Conservation (phyloP, 2,113 vertebrate species). For the Naja naja region DNA sequence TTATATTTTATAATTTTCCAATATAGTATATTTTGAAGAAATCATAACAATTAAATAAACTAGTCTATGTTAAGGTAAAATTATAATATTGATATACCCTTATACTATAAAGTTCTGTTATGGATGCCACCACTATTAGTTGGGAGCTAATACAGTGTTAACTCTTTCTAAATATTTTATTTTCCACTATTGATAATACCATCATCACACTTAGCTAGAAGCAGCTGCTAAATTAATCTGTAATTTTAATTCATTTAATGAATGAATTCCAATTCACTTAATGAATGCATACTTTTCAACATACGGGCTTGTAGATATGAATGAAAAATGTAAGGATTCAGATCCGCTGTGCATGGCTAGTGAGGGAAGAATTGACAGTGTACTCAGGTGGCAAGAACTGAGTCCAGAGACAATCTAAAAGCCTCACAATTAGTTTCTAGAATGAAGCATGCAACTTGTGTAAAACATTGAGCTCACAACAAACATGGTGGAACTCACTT, state of each 20-base stretch:
- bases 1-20: not conserved
- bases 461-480: not conserved
- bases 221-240: not conserved
- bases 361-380: not conserved
- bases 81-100: not conserved
- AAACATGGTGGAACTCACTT: not conserved
- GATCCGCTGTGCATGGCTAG: not conserved
- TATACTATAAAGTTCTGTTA: not conserved
- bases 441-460: not conserved
- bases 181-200: not conserved
- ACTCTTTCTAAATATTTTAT: not conserved
- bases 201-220: not conserved
- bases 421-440: not conserved
- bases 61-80: not conserved
- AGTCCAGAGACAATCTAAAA: not conserved
- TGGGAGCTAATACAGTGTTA: not conserved
- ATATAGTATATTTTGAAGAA: not conserved
- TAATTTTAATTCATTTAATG: not conserved
- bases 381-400: not conserved
- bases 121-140: not conserved
- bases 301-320: not conserved
- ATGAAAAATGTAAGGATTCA: not conserved
- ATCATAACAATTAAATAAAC: not conserved
- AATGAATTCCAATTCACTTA: not conserved
- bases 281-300: not conserved